Evolutionary conservation across 2,888 invertebrate species (phyloP).

Genomic region (Lucinisca nassula): DNA sequence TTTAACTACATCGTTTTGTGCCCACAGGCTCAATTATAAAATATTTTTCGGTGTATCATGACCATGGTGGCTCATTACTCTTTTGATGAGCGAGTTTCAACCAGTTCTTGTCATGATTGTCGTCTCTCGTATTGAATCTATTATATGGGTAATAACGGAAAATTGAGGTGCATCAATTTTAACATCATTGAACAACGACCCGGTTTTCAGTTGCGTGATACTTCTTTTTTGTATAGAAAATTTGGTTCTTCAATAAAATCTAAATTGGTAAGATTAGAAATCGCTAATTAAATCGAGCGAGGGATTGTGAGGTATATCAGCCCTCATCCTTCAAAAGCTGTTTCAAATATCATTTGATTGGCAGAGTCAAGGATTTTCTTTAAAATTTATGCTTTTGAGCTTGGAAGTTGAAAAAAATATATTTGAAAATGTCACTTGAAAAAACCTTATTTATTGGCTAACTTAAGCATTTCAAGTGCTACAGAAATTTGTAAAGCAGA

Average conservation of each 20-base stretch:
- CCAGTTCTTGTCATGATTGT: not conserved
- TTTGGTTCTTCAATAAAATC: not conserved
- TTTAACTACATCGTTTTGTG: too few relatives aligned
- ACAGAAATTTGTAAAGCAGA: too few relatives aligned
- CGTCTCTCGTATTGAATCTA: not conserved
- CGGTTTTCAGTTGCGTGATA: conserved; percentile 7
- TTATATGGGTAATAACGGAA: not conserved
- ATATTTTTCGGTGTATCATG: too few relatives aligned
- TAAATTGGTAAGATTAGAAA: conserved; percentile 1
- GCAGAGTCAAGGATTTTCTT: conserved; percentile 52
- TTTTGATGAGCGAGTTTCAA: not conserved
- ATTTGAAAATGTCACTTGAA: not conserved
- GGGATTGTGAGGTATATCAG: conserved; percentile 6
- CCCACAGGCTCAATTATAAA: too few relatives aligned
- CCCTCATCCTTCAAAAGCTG: conserved; percentile 55
- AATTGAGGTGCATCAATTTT: conserved; percentile 17
- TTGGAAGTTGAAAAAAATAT: not conserved
- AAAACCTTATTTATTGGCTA: too few relatives aligned
- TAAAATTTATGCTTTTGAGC: not conserved
- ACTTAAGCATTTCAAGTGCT: too few relatives aligned
- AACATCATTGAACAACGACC: conserved; percentile 9
- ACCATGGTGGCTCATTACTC: not conserved
- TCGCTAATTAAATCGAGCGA: conserved; percentile 1
- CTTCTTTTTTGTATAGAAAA: not conserved
- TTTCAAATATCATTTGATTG: conserved; percentile 63